These are phyloP conservation scores for Cricetomys ansorgei DNA, from an alignment of 2,113 vertebrate genomes.

Conservation along the genomic window DNA sequence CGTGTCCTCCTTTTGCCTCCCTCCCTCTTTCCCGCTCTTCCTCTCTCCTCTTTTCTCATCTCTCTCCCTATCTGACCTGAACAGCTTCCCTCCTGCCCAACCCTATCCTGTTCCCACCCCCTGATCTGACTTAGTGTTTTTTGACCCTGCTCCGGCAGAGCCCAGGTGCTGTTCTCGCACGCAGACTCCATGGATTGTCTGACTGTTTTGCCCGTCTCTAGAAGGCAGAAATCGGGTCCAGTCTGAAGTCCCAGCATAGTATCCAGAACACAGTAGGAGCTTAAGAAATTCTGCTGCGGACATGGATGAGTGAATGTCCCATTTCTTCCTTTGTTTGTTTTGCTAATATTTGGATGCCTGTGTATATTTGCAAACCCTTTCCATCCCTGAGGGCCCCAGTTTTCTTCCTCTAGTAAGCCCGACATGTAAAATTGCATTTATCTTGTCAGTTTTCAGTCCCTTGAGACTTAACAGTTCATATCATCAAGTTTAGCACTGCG, in stretches of 20 bases:
- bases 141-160: background rate
- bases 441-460: slow-evolving; percentile 10
- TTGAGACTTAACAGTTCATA: background rate
- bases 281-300: background rate
- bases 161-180: background rate
- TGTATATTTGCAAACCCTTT: background rate
- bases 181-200: background rate
- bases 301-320: background rate
- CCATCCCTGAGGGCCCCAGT: background rate
- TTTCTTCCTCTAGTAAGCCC: background rate
- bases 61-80: background rate
- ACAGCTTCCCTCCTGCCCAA: background rate
- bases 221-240: background rate
- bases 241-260: background rate
- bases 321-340: background rate
- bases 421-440: background rate
- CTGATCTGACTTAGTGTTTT: background rate
- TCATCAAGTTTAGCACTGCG: background rate
- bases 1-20: background rate
- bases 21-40: background rate
- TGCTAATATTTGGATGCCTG: background rate
- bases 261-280: background rate
- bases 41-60: too few relatives aligned
- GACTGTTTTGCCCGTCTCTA: background rate
- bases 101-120: background rate